These are phyloP conservation scores for Anarhynchus alexandrinus DNA, from an alignment of 2,113 vertebrate genomes.

Conservation along the genomic window DNA sequence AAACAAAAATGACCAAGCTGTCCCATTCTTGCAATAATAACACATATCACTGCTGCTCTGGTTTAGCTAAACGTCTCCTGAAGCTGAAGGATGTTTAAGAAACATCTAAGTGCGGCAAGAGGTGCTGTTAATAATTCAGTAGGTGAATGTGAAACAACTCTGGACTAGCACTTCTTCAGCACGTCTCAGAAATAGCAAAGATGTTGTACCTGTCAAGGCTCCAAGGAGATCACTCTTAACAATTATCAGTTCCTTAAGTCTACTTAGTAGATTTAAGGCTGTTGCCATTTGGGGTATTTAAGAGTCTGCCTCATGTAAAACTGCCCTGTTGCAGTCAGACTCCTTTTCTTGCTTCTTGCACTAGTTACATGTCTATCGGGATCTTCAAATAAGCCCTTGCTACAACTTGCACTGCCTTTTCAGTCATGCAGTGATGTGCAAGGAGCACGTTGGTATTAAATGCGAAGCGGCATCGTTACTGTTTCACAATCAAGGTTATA, in stretches of 20 bases:
- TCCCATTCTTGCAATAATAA: background rate
- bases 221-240: background rate
- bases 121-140: background rate
- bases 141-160: background rate
- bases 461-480: rapidly evolving
- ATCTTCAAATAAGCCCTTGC: background rate
- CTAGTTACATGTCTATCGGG: background rate
- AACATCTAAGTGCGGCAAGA: background rate
- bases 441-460: background rate
- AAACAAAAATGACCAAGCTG: background rate
- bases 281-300: background rate
- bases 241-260: background rate
- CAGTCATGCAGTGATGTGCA: background rate
- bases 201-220: background rate
- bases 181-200: rapidly evolving
- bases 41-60: background rate
- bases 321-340: background rate
- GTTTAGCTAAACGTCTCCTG: background rate
- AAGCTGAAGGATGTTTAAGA: background rate
- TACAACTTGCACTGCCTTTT: background rate
- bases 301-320: background rate
- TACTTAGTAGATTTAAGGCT: background rate
- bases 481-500: background rate
- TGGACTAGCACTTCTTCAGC: background rate
- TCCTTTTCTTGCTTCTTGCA: background rate